Evolutionary conservation across 2,797 vertebrate genomes (phyloP).

Genomic region (Bradypus variegatus): DNA sequence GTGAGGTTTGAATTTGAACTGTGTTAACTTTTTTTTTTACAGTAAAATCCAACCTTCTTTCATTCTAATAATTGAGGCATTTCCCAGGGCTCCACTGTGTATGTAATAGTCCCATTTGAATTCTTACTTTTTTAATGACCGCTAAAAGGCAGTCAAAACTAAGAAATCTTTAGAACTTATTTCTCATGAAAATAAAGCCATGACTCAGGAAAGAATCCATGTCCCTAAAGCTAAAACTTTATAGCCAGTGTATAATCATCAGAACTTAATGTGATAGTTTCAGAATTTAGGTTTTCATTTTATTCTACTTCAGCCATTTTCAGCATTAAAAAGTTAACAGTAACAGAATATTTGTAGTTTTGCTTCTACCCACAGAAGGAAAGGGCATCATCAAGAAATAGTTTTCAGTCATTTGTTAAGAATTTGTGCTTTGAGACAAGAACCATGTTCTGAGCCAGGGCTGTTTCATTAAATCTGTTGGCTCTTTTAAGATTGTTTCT

Average conservation of each 20-base stretch:
- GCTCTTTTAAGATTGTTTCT: background rate
- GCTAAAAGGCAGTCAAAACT: constrained; percentile 2
- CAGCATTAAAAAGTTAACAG: background rate
- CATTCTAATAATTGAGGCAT: background rate
- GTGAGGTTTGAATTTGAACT: constrained; percentile 1
- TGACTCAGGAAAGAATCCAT: background rate
- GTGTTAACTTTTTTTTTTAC: background rate
- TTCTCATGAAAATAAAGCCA: constrained; percentile 14
- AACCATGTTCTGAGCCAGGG: background rate
- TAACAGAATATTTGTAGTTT: constrained; percentile 4
- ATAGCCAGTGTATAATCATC: background rate
- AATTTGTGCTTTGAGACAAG: background rate
- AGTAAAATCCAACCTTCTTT: constrained; percentile 8
- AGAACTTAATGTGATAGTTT: background rate
- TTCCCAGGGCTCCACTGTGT: background rate
- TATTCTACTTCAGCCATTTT: constrained; percentile 7
- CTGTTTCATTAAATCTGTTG: background rate
- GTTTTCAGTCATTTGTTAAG: background rate
- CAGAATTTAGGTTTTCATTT: background rate
- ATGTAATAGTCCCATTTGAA: background rate
- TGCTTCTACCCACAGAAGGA: background rate
- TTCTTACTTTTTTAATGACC: background rate
- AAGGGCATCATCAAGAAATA: background rate
- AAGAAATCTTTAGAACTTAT: background rate
- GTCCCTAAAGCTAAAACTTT: constrained; percentile 5